phyloP scores from a whole-genome alignment of 23 tunicate genomes.

The Ascidia mentula region DNA sequence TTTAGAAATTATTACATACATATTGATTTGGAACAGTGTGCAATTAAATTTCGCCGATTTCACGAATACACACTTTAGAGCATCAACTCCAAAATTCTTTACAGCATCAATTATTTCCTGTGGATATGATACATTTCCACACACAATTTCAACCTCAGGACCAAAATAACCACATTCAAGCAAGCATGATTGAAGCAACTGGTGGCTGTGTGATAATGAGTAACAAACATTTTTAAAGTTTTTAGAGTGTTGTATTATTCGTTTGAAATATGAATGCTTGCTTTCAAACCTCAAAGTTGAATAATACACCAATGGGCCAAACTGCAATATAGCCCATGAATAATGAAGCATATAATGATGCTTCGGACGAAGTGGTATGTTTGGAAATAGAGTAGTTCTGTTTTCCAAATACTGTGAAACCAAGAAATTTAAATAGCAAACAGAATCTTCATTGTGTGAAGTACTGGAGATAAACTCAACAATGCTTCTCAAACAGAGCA shows the following conservation, averaged over 20 bases:
- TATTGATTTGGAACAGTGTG: too few relatives aligned
- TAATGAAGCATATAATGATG: conserved; percentile 33
- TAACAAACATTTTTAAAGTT: conserved; percentile 11
- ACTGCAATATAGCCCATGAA: conserved; percentile 15
- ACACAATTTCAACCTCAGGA: too few relatives aligned
- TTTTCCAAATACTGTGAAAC: not conserved
- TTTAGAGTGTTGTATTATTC: conserved; percentile 12
- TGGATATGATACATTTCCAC: too few relatives aligned
- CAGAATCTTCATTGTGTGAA: not conserved
- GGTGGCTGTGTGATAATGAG: conserved; percentile 26
- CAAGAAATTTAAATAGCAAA: not conserved
- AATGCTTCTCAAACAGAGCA: conserved; percentile 4
- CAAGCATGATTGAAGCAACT: conserved; percentile 31
- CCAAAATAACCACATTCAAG: conserved; percentile 14
- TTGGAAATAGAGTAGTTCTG: not conserved
- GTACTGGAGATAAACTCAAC: not conserved
- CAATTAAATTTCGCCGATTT: too few relatives aligned
- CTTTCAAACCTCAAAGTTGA: conserved; percentile 42
- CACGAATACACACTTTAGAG: too few relatives aligned
- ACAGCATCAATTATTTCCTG: too few relatives aligned
- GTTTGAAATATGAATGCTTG: conserved; percentile 32
- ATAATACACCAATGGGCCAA: conserved; percentile 13
- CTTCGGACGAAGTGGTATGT: conserved; percentile 17
- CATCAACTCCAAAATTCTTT: too few relatives aligned
- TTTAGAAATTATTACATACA: too few relatives aligned